These are phyloP conservation scores for Brachymystax lenok DNA, from an alignment of 2,797 vertebrate species.

Conservation along the genomic window DNA sequence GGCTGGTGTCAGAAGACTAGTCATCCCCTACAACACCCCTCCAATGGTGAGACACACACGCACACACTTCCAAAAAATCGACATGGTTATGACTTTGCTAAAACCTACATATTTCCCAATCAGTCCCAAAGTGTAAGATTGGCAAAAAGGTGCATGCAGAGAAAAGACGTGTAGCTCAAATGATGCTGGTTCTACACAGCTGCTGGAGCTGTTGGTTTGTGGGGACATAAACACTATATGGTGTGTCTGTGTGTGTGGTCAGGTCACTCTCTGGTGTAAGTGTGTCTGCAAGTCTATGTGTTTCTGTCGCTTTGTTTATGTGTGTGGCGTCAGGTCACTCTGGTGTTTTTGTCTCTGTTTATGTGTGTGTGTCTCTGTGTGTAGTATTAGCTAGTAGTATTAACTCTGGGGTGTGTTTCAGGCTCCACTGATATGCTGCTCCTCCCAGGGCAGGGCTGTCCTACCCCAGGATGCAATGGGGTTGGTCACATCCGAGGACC, in stretches of 20 bases:
- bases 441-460: constrained; percentile 83
- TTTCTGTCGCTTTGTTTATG: neutral
- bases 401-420: constrained; percentile 42
- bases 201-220: no score
- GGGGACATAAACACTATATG: neutral
- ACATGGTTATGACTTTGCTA: no score
- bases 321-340: neutral
- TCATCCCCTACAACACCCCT: constrained; percentile 82
- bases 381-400: neutral
- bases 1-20: constrained; percentile 91
- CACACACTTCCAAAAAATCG: neutral
- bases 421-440: constrained; percentile 71
- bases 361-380: constrained; percentile 12
- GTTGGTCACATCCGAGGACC: constrained; percentile 88
- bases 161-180: no score
- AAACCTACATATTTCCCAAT: no score
- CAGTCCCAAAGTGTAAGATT: no score
- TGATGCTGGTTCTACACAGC: no score
- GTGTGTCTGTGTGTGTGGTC: constrained; percentile 14
- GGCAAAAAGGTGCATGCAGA: no score
- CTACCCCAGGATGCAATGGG: constrained; percentile 87
- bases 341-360: no score
- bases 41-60: constrained; percentile 71
- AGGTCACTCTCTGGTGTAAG: neutral
- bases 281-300: neutral